Evolutionary conservation across 2,797 vertebrate genomes (phyloP).

Genomic region (Eutrigla gurnardus): DNA sequence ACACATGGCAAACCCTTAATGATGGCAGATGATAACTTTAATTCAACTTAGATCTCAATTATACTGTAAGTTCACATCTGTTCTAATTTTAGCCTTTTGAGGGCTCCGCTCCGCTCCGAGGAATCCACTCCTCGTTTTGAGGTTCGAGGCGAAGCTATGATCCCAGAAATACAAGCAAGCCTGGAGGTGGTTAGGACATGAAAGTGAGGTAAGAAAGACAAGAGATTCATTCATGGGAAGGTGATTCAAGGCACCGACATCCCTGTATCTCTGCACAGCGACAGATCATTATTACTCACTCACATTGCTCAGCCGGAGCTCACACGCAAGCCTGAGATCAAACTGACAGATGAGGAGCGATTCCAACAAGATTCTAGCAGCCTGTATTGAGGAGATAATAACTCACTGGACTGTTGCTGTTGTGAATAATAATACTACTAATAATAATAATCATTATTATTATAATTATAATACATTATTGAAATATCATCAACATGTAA

Average conservation of each 20-base stretch:
- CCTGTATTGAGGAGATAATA: conserved; percentile 27
- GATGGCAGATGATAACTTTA: accelerated
- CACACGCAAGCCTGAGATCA: conserved; percentile 79
- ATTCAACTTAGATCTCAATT: background rate
- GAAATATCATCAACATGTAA: background rate
- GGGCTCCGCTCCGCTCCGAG: conserved; percentile 26
- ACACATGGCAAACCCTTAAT: background rate
- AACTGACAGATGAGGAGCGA: conserved; percentile 64
- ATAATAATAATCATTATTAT: background rate
- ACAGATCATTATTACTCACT: conserved; percentile 84
- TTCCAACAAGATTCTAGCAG: conserved; percentile 21
- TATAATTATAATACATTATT: background rate
- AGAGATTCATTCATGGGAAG: conserved; percentile 83
- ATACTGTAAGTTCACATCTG: background rate
- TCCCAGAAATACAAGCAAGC: conserved; percentile 82
- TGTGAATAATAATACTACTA: background rate
- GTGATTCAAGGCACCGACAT: conserved; percentile 83
- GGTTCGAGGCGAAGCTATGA: conserved; percentile 51
- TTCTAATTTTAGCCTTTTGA: conserved; percentile 4
- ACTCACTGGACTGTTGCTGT: background rate
- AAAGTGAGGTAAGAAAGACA: conserved; percentile 84
- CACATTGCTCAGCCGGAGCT: conserved; percentile 68
- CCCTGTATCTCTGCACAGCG: conserved; percentile 75
- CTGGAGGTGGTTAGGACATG: conserved; percentile 82
- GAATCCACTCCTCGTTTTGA: conserved; percentile 75